Conservation (phyloP, 2,113 vertebrate species). For the Formicarius rufipectus region DNA sequence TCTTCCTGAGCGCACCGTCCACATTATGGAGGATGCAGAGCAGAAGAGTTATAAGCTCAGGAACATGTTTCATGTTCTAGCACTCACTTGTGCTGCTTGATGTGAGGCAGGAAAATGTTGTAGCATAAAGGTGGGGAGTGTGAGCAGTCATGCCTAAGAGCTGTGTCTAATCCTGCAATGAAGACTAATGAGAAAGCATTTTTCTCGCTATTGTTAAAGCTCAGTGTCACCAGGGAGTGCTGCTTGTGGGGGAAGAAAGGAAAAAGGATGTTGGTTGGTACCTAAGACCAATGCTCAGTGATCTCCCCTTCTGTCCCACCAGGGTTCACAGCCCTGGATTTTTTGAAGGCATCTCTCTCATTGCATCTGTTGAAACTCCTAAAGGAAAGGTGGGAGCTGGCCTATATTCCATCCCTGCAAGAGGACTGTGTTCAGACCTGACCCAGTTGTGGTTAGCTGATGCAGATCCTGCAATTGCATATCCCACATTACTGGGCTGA, state of each 20-base stretch:
- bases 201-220: not conserved
- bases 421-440: not conserved
- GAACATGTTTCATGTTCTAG: fast-evolving
- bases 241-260: not conserved
- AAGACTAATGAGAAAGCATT: not conserved
- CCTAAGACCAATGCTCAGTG: not conserved
- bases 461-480: not conserved
- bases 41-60: not conserved
- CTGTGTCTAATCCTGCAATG: not conserved
- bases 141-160: not conserved
- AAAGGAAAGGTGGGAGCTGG: not conserved
- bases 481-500: not conserved
- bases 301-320: not conserved
- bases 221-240: not conserved
- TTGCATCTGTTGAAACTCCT: not conserved
- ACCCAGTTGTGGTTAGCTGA: not conserved
- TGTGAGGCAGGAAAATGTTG: not conserved
- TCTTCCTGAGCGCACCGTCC: not conserved
- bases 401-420: not conserved
- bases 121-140: not conserved
- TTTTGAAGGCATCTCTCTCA: not conserved
- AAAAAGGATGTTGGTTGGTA: not conserved
- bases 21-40: fast-evolving
- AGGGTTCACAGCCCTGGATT: not conserved
- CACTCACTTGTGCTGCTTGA: not conserved